Conservation (phyloP, 1,140 invertebrate genomes). For the Teleopsis dalmanni region DNA sequence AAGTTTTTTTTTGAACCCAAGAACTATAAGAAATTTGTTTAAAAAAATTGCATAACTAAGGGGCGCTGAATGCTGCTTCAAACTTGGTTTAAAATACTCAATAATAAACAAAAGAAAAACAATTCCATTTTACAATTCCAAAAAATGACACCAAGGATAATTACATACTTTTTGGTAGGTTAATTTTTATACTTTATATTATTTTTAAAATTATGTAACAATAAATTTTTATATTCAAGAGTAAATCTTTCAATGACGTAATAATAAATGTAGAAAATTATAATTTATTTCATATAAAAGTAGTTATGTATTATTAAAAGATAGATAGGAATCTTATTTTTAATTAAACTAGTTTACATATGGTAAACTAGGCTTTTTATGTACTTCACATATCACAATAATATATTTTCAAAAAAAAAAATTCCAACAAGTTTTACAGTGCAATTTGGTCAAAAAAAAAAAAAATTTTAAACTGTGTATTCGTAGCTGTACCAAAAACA, state of each 20-base stretch:
- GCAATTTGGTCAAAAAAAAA: not conserved
- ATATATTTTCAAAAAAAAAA: not conserved
- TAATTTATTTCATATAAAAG: not conserved
- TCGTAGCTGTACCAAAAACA: not conserved
- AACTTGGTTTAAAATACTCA: not conserved
- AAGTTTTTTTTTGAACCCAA: not conserved
- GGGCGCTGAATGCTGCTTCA: not conserved
- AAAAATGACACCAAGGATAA: conserved; percentile 34
- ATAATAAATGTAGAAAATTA: not conserved
- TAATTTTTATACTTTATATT: not conserved
- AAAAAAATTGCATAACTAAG: not conserved
- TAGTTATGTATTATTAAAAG: not conserved
- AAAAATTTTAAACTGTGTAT: not conserved
- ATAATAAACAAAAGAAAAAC: not conserved
- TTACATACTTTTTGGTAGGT: conserved; percentile 39
- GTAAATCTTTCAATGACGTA: not conserved
- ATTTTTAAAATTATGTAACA: not conserved
- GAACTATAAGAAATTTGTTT: not conserved
- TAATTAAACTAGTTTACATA: not conserved
- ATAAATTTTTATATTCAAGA: not conserved
- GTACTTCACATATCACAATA: not conserved
- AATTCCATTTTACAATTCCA: not conserved
- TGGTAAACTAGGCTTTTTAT: not conserved
- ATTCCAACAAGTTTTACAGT: not conserved
- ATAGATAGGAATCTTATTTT: not conserved